phyloP scores from a whole-genome alignment of 2,113 vertebrate genomes.

The Dascyllus trimaculatus region DNA sequence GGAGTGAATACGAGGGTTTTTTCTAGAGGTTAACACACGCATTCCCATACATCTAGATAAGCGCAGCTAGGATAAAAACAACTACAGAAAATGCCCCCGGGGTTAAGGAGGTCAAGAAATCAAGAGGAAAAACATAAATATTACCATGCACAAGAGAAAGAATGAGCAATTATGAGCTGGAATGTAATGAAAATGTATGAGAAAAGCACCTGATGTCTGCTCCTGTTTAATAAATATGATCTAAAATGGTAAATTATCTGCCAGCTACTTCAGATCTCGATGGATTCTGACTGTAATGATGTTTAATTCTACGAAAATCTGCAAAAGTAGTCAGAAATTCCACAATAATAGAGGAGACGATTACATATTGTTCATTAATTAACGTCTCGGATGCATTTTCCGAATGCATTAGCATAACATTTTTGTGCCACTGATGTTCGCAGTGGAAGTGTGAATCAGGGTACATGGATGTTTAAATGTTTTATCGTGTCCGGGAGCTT shows the following conservation, averaged over 20 bases:
- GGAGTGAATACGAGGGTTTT: not conserved
- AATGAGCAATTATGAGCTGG: not conserved
- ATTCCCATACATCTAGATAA: not conserved
- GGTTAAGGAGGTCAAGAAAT: not conserved
- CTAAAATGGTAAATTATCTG: not conserved
- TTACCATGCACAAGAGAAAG: not conserved
- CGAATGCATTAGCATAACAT: not conserved
- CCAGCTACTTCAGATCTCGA: not conserved
- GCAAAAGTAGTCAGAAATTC: not conserved
- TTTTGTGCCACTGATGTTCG: not conserved
- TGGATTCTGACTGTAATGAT: not conserved
- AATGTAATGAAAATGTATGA: not conserved
- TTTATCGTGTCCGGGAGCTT: conserved; percentile 37
- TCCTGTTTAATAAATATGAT: not conserved
- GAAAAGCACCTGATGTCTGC: not conserved
- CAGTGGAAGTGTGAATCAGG: conserved; percentile 13
- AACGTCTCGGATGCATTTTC: not conserved
- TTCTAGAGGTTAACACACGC: too few species aligned
- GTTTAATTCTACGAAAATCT: not conserved
- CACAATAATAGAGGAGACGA: not conserved
- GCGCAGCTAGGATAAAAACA: not conserved
- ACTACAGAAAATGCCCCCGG: not conserved
- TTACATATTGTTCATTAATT: not conserved
- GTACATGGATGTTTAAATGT: conserved; percentile 38
- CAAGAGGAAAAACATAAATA: not conserved